A percentile compares a stretch with the other conserved stretches of the same genome.
Conservation (phyloP, 2,888 invertebrate species). For the Volucella inanis region DNA sequence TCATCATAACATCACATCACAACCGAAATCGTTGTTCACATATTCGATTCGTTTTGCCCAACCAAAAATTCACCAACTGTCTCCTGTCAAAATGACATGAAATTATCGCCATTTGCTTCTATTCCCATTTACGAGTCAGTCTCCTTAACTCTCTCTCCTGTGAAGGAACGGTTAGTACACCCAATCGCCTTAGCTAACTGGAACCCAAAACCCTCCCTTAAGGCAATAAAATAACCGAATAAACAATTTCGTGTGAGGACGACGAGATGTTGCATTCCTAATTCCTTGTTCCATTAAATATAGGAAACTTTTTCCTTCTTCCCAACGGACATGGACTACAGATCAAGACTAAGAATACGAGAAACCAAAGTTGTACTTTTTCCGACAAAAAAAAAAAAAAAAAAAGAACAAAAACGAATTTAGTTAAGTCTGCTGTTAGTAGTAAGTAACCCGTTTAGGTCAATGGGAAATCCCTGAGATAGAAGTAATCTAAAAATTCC, state of each 20-base stretch:
- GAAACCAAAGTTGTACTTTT: constrained; percentile 7
- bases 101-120: constrained; percentile 24
- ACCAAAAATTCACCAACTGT: constrained; percentile 14
- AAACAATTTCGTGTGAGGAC: constrained; percentile 40
- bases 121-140: not conserved
- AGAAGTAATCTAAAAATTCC: constrained; percentile 8
- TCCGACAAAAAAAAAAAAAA: constrained; percentile 14
- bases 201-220: not conserved
- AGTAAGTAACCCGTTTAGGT: not conserved
- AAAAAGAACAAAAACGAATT: constrained; percentile 22
- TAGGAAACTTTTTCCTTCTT: constrained; percentile 10
- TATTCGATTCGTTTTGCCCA: not conserved
- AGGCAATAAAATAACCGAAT: constrained; percentile 28
- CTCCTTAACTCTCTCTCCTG: not conserved
- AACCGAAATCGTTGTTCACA: constrained; percentile 3
- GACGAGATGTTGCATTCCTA: constrained; percentile 28
- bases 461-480: constrained; percentile 9
- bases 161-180: not conserved
- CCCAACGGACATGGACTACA: not conserved
- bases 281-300: constrained; percentile 19
- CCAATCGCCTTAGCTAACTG: not conserved
- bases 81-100: constrained; percentile 36
- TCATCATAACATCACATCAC: constrained; percentile 5
- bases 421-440: constrained; percentile 15
- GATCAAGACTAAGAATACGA: constrained; percentile 20